phyloP scores from a whole-genome alignment of 2,113 vertebrate genomes.

The Scatophagus argus region DNA sequence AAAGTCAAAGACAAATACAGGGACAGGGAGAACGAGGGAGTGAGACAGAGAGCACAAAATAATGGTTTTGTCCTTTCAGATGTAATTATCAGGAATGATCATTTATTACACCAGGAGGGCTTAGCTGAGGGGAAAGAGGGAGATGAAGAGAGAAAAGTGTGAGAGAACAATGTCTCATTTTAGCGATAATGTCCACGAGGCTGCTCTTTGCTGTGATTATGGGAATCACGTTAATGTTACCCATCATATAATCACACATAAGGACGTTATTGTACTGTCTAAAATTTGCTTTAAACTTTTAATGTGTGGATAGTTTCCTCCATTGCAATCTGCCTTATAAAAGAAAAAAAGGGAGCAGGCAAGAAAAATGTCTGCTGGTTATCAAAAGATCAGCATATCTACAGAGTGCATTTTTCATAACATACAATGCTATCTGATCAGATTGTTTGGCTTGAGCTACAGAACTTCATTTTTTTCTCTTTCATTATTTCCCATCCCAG shows the following conservation, averaged over 20 bases:
- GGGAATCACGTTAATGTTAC: background rate
- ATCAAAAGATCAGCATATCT: slow-evolving; percentile 9
- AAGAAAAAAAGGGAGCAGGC: background rate
- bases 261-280: background rate
- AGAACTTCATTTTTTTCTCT: slow-evolving; percentile 8
- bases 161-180: slow-evolving; percentile 26
- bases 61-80: slow-evolving; percentile 23
- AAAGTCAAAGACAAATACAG: slow-evolving; percentile 2
- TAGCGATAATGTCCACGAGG: background rate
- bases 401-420: slow-evolving; percentile 3
- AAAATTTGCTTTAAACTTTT: background rate
- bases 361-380: background rate
- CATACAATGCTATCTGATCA: slow-evolving; percentile 13
- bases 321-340: background rate
- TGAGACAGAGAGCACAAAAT: background rate
- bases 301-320: slow-evolving; percentile 3
- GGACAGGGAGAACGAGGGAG: background rate
- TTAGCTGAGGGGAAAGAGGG: background rate
- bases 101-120: slow-evolving; percentile 22
- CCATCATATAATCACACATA: background rate
- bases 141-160: background rate
- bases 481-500: slow-evolving; percentile 6
- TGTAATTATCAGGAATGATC: slow-evolving; percentile 37
- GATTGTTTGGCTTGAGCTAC: slow-evolving; percentile 2
- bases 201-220: slow-evolving; percentile 26